A percentile compares a stretch with the other conserved stretches of the same genome.
These are phyloP conservation scores for Sebastes minor DNA, from an alignment of 2,797 vertebrate genomes.

Conservation along the genomic window DNA sequence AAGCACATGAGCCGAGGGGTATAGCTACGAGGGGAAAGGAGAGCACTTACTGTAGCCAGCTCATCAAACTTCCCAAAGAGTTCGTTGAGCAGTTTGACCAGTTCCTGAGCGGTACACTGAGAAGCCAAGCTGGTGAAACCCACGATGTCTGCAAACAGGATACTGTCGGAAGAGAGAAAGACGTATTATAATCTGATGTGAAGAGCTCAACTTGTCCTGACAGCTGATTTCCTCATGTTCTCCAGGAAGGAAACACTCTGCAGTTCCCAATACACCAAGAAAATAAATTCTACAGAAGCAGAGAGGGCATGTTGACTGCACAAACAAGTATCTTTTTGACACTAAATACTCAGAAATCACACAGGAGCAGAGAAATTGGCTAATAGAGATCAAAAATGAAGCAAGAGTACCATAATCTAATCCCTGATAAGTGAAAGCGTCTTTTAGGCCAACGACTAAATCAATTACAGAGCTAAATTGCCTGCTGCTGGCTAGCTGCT, in stretches of 20 bases:
- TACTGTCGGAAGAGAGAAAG: slow-evolving; percentile 80
- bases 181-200: neutral
- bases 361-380: neutral
- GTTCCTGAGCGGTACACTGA: slow-evolving; percentile 97
- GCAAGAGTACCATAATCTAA: slow-evolving; percentile 44
- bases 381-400: slow-evolving; percentile 50
- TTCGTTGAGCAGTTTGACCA: slow-evolving; percentile 97
- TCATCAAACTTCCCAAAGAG: slow-evolving; percentile 99
- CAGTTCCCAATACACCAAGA: neutral
- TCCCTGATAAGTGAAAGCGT: slow-evolving; percentile 45
- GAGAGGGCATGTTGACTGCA: neutral
- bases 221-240: neutral
- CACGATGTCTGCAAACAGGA: slow-evolving; percentile 98
- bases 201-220: neutral
- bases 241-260: neutral
- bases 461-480: slow-evolving; percentile 55
- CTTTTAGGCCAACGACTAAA: slow-evolving; percentile 57
- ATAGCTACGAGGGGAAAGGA: neutral
- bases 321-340: neutral
- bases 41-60: slow-evolving; percentile 85
- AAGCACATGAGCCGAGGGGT: neutral
- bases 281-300: neutral
- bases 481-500: slow-evolving; percentile 51
- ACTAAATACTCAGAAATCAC: slow-evolving; percentile 17
- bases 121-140: slow-evolving; percentile 98